Evolutionary conservation across 2,888 invertebrate species (phyloP).

Genomic region (Platycheirus rosarum): DNA sequence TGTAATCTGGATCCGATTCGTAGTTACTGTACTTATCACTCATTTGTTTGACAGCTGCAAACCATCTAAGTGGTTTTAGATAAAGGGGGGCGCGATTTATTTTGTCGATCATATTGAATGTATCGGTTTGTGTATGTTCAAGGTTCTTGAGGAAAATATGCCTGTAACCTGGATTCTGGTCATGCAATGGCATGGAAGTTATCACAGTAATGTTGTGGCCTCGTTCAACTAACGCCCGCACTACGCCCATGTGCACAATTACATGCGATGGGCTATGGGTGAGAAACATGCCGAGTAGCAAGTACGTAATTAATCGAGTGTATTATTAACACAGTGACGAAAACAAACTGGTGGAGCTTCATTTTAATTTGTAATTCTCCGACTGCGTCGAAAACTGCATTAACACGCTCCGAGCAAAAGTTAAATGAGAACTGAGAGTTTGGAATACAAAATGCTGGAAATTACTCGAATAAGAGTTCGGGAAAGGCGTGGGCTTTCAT

Average conservation of each 20-base stretch:
- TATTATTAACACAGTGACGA: slow-evolving; percentile 4
- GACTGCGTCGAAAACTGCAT: no score
- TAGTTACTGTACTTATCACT: slow-evolving; percentile 33
- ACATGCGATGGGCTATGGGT: slow-evolving; percentile 81
- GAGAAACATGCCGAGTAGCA: slow-evolving; percentile 80
- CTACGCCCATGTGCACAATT: slow-evolving; percentile 80
- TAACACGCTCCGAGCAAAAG: no score
- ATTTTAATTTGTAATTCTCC: slow-evolving; percentile 3
- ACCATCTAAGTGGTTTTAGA: not conserved
- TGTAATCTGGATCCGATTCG: slow-evolving; percentile 67
- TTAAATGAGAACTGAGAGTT: no score
- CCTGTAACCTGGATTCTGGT: slow-evolving; percentile 78
- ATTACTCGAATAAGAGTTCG: no score
- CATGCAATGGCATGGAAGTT: slow-evolving; percentile 76
- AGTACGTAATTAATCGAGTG: not conserved
- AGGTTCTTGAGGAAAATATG: slow-evolving; percentile 76
- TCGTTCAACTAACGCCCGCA: slow-evolving; percentile 78
- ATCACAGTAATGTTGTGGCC: slow-evolving; percentile 82
- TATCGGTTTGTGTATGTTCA: slow-evolving; percentile 24
- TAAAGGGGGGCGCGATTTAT: not conserved
- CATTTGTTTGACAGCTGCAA: not conserved
- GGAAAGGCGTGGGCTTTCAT: no score
- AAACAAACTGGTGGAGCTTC: slow-evolving; percentile 14
- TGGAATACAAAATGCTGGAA: no score
- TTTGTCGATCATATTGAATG: slow-evolving; percentile 4